phyloP scores from a whole-genome alignment of 2,888 invertebrate genomes.

The Metallyticus violacea region DNA sequence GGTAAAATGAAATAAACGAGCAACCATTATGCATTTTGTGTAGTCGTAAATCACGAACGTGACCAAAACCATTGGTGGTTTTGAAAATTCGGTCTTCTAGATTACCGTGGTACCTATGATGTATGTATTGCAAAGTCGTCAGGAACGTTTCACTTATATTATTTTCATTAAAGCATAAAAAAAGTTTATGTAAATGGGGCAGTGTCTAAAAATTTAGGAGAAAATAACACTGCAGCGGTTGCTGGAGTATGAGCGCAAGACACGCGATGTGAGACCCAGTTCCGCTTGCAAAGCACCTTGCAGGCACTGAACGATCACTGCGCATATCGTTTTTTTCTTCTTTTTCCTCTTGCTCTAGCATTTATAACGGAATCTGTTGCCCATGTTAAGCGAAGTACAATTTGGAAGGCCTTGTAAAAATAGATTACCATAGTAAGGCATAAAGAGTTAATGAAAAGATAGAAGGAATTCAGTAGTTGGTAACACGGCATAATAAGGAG shows the following conservation, averaged over 20 bases:
- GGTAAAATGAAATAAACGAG: neutral
- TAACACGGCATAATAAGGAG: too few relatives aligned
- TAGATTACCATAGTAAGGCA: too few relatives aligned
- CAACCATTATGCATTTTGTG: neutral
- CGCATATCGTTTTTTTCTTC: too few relatives aligned
- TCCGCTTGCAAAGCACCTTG: too few relatives aligned
- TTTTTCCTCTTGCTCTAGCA: neutral
- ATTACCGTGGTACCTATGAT: neutral
- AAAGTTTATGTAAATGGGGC: neutral
- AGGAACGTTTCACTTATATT: neutral
- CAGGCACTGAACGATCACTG: too few relatives aligned
- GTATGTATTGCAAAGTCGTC: neutral
- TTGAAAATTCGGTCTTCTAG: neutral
- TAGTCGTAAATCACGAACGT: neutral
- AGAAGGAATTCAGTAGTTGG: too few relatives aligned
- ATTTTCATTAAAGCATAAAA: neutral
- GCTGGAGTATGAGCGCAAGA: neutral
- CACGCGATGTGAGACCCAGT: neutral
- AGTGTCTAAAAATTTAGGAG: neutral
- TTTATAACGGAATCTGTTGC: neutral
- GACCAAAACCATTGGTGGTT: neutral
- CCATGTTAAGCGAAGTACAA: too few relatives aligned
- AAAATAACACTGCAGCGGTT: neutral
- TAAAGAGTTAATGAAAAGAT: too few relatives aligned
- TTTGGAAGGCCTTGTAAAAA: too few relatives aligned